Conservation (phyloP, 2,888 invertebrate genomes). For the Ptychoptera contaminata region DNA sequence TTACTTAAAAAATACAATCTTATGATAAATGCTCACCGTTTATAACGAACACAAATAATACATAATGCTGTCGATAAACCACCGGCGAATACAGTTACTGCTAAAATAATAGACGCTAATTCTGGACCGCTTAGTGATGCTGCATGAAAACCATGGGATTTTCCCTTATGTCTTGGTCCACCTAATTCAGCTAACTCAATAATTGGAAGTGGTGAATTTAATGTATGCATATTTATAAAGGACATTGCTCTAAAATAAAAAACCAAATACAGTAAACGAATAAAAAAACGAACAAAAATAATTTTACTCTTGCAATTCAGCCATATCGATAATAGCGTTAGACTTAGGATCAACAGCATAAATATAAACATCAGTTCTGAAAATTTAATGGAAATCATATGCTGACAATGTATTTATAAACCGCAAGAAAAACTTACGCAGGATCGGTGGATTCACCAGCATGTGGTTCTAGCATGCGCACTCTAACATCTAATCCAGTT, state of each 20-base stretch:
- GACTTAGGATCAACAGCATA: slow-evolving; percentile 72
- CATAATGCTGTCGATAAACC: slow-evolving; percentile 66
- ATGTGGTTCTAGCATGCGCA: slow-evolving; percentile 64
- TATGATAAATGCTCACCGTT: slow-evolving; percentile 22
- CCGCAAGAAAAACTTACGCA: slow-evolving; percentile 21
- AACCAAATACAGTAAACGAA: slow-evolving; percentile 5
- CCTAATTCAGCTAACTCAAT: slow-evolving; percentile 38
- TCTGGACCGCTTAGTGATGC: slow-evolving; percentile 48
- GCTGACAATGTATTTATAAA: background rate
- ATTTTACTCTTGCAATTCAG: slow-evolving; percentile 58
- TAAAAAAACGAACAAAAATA: too few species aligned
- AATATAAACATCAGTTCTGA: slow-evolving; percentile 69
- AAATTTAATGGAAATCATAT: slow-evolving; percentile 20
- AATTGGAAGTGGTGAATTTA: slow-evolving; percentile 48
- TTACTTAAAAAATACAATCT: background rate
- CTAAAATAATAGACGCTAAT: slow-evolving; percentile 63
- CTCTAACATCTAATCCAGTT: slow-evolving; percentile 63
- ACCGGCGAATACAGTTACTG: slow-evolving; percentile 66
- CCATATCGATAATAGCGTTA: slow-evolving; percentile 69
- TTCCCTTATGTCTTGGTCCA: slow-evolving; percentile 29
- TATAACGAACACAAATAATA: slow-evolving; percentile 49
- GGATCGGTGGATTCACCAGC: slow-evolving; percentile 34
- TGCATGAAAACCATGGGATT: slow-evolving; percentile 24
- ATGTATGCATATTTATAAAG: slow-evolving; percentile 40
- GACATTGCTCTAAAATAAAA: slow-evolving; percentile 40